phyloP scores from a whole-genome alignment of 2,797 vertebrate species.

The Chanos chanos region DNA sequence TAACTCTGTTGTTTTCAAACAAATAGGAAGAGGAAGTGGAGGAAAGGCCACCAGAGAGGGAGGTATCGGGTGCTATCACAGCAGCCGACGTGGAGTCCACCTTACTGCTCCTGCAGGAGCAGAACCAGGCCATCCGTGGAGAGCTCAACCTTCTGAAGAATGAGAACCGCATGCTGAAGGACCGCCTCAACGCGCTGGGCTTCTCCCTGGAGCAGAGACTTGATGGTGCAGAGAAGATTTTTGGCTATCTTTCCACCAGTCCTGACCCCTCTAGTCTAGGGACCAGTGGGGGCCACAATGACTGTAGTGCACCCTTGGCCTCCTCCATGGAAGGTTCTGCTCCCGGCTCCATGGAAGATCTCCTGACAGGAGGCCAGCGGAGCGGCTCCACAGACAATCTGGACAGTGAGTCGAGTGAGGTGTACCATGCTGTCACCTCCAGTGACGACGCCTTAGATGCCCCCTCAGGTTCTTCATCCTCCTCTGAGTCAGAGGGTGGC shows the following conservation, averaged over 20 bases:
- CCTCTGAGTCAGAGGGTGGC: constrained; percentile 87
- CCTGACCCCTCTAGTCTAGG: constrained; percentile 76
- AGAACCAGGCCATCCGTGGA: constrained; percentile 89
- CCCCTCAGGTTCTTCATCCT: constrained; percentile 81
- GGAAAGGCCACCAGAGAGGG: constrained; percentile 66
- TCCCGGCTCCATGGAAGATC: constrained; percentile 91
- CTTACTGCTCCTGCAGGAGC: constrained; percentile 85
- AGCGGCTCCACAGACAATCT: constrained; percentile 92
- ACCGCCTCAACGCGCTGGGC: constrained; percentile 89
- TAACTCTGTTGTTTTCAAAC: background rate
- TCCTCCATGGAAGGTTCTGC: constrained; percentile 92
- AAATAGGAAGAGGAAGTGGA: constrained; percentile 52
- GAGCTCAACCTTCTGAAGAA: constrained; percentile 92
- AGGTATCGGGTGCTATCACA: constrained; percentile 71
- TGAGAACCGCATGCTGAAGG: constrained; percentile 95
- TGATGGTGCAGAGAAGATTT: constrained; percentile 85
- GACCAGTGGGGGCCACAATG: constrained; percentile 77
- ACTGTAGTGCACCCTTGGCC: constrained; percentile 78
- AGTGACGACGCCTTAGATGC: constrained; percentile 94
- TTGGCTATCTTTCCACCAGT: constrained; percentile 81
- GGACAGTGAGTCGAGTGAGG: constrained; percentile 94
- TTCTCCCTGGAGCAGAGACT: constrained; percentile 93
- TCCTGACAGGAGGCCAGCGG: constrained; percentile 83
- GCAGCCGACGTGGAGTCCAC: constrained; percentile 89
- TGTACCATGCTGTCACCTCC: constrained; percentile 91